Conservation (phyloP, 1,140 invertebrate species). For the Pectinophora gossypiella region DNA sequence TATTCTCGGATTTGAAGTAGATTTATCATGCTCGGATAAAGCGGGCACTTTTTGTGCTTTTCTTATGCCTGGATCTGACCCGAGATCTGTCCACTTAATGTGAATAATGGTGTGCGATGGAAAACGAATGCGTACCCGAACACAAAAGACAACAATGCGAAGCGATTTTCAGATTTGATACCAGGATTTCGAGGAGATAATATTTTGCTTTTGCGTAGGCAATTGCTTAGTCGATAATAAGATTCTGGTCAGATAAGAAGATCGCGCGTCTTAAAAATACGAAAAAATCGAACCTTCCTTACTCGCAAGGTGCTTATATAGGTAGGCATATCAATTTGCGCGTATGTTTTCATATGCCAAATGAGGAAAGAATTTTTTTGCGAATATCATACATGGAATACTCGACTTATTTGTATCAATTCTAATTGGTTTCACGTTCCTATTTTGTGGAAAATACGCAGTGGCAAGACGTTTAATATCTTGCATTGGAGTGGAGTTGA, state of each 20-base stretch:
- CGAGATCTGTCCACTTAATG: constrained; percentile 75
- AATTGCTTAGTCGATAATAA: background rate
- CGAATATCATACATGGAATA: no score
- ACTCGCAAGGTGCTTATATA: no score
- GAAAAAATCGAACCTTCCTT: no score
- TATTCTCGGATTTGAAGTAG: constrained; percentile 75
- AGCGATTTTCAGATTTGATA: constrained; percentile 70
- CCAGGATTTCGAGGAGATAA: constrained; percentile 56
- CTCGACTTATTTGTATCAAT: no score
- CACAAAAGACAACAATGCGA: constrained; percentile 74
- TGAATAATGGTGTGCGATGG: constrained; percentile 75
- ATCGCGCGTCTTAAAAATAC: no score
- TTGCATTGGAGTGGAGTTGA: constrained; percentile 16
- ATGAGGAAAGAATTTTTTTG: no score
- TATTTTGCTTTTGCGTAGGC: constrained; percentile 7
- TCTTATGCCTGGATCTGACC: constrained; percentile 74
- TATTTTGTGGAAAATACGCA: no score
- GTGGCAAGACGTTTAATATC: background rate
- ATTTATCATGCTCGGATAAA: constrained; percentile 75
- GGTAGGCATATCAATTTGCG: no score
- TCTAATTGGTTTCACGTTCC: no score
- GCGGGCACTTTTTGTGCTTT: constrained; percentile 74
- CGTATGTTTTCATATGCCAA: no score
- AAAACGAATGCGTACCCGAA: constrained; percentile 72
- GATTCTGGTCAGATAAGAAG: no score